Evolutionary conservation across 2,113 vertebrate species (phyloP).

Genomic region (Ornithorhynchus anatinus): DNA sequence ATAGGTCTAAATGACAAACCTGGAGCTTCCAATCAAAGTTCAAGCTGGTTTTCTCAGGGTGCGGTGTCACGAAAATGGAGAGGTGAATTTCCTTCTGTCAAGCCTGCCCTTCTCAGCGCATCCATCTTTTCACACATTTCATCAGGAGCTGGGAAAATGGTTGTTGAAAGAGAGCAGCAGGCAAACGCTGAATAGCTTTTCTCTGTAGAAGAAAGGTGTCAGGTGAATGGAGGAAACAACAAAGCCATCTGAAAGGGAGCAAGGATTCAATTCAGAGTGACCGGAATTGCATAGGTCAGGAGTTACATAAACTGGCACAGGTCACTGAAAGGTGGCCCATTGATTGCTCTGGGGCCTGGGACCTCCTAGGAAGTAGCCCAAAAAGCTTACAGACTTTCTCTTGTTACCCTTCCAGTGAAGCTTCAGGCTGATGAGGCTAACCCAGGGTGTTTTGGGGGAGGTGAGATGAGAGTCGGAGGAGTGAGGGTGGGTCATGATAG

Average conservation of each 20-base stretch:
- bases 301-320: not conserved
- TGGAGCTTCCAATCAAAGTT: rapidly evolving
- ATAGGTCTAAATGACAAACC: rapidly evolving
- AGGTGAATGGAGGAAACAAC: not conserved
- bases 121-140: not conserved
- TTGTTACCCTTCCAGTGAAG: too few species aligned
- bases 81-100: not conserved
- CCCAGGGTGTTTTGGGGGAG: too few species aligned
- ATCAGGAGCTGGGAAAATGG: not conserved
- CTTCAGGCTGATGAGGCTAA: too few species aligned
- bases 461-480: too few species aligned
- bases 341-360: not conserved
- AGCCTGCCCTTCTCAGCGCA: not conserved
- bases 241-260: not conserved
- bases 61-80: not conserved
- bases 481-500: too few species aligned
- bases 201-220: not conserved
- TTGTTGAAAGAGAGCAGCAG: not conserved
- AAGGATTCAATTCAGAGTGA: not conserved
- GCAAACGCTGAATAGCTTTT: not conserved
- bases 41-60: not conserved
- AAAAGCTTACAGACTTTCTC: too few species aligned
- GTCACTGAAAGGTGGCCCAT: not conserved
- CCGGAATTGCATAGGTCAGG: not conserved
- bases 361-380: not conserved